A percentile compares a stretch with the other conserved stretches of the same genome.
Evolutionary conservation across 2,797 vertebrate species (phyloP).

Genomic region (Choloepus didactylus): DNA sequence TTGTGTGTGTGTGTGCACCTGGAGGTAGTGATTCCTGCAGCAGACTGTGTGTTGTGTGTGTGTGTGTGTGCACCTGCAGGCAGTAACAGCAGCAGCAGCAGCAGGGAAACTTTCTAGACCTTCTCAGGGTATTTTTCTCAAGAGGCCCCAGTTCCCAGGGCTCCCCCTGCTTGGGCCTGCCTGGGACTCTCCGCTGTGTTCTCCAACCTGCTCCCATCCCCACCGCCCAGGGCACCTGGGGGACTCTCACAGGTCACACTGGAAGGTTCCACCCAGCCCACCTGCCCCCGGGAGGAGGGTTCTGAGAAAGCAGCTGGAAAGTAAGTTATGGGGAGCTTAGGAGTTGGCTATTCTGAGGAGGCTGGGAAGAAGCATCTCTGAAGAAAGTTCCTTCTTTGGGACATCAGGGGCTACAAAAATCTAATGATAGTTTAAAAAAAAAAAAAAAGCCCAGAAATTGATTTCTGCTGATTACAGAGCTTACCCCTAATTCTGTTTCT

Average conservation of each 20-base stretch:
- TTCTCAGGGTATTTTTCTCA: background rate
- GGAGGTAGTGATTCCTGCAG: background rate
- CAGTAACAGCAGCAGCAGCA: background rate
- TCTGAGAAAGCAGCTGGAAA: background rate
- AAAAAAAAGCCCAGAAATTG: background rate
- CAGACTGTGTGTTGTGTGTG: background rate
- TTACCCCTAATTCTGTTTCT: background rate
- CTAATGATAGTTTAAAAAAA: background rate
- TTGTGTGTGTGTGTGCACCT: background rate
- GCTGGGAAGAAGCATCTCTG: background rate
- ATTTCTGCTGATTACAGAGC: background rate
- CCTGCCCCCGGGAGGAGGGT: background rate
- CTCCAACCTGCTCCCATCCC: background rate
- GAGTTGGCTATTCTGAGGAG: background rate
- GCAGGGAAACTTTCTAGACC: background rate
- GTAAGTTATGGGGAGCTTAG: too few relatives aligned
- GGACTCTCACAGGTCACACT: accelerated
- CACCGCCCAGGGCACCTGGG: background rate
- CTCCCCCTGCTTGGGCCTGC: background rate
- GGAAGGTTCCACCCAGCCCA: background rate
- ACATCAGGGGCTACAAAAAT: background rate
- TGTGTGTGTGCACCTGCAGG: background rate
- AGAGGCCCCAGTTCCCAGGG: accelerated
- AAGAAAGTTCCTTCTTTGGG: background rate
- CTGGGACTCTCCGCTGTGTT: accelerated